Conservation (phyloP, 2,888 invertebrate genomes). For the Acrobasis consociella region DNA sequence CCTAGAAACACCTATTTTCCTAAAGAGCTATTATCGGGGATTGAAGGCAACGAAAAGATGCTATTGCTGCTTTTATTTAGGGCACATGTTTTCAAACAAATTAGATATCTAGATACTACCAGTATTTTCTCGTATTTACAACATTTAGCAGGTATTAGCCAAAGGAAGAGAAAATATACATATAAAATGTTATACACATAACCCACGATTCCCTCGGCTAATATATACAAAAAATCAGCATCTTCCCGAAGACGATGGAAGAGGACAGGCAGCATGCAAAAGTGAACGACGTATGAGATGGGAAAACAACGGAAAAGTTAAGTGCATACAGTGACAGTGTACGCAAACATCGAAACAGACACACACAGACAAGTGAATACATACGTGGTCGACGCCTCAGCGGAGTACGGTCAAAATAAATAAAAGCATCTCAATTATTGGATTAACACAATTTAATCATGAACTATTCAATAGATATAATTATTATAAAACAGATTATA, state of each 20-base stretch:
- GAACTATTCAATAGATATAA: constrained; percentile 77
- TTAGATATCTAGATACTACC: background rate
- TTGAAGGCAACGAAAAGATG: constrained; percentile 33
- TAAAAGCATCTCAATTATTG: constrained; percentile 81
- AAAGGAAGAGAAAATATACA: background rate
- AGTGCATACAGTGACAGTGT: constrained; percentile 77
- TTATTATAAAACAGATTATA: constrained; percentile 82
- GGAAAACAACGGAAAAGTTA: constrained; percentile 51
- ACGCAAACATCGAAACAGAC: constrained; percentile 80
- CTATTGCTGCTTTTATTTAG: constrained; percentile 26
- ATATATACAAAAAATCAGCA: constrained; percentile 42
- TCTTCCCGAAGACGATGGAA: constrained; percentile 41
- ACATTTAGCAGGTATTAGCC: background rate
- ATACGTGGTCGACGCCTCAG: constrained; percentile 82
- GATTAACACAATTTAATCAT: constrained; percentile 83
- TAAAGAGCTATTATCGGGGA: background rate
- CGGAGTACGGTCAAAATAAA: constrained; percentile 81
- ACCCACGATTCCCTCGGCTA: constrained; percentile 4
- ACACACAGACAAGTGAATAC: constrained; percentile 80
- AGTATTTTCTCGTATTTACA: background rate
- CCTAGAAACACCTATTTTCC: constrained; percentile 6
- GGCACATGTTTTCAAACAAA: no score
- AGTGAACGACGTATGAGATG: constrained; percentile 71
- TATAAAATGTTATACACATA: background rate
- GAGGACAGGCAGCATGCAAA: constrained; percentile 72